Percentiles rank a stretch among this genome's conserved stretches.
Evolutionary conservation across 2,888 invertebrate genomes (phyloP).

Genomic region (Pyrochroa serraticornis): DNA sequence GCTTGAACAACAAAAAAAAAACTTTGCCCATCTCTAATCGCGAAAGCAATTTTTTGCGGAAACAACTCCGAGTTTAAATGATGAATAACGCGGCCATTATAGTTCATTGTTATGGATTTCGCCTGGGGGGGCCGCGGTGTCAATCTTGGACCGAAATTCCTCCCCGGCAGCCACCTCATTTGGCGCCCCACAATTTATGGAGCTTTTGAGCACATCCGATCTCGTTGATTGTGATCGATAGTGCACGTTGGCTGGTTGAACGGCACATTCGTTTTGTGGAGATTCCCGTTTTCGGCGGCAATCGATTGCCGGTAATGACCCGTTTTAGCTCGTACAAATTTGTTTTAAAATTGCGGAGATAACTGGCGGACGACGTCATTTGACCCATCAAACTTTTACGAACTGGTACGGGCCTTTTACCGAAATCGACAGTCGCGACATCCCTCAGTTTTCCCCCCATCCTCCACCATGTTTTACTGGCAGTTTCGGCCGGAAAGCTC

Average conservation of each 20-base stretch:
- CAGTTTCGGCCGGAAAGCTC: too few relatives aligned
- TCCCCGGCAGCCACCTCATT: constrained; percentile 2
- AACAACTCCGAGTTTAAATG: constrained; percentile 24
- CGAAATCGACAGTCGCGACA: too few relatives aligned
- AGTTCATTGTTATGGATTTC: constrained; percentile 32
- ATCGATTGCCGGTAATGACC: constrained; percentile 23
- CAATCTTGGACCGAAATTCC: constrained; percentile 28
- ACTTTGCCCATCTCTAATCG: too few relatives aligned
- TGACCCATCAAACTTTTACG: too few relatives aligned
- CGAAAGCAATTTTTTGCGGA: not conserved
- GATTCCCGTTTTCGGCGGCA: constrained; percentile 12
- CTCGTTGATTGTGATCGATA: constrained; percentile 35
- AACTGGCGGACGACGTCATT: not conserved
- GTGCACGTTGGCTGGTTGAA: constrained; percentile 26
- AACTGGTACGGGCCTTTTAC: too few relatives aligned
- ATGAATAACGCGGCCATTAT: constrained; percentile 29
- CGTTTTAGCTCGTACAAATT: constrained; percentile 15
- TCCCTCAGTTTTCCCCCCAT: too few relatives aligned
- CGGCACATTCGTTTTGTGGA: constrained; percentile 17
- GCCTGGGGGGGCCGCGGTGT: constrained; percentile 24
- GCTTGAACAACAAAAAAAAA: too few relatives aligned
- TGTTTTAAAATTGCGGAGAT: constrained; percentile 22
- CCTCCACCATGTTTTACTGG: too few relatives aligned
- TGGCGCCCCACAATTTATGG: constrained; percentile 30
- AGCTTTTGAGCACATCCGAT: constrained; percentile 34